A percentile compares a stretch with the other conserved stretches of the same genome.
These are phyloP conservation scores for Oryctolagus cuniculus DNA, from an alignment of 2,113 vertebrate genomes.

Conservation along the genomic window DNA sequence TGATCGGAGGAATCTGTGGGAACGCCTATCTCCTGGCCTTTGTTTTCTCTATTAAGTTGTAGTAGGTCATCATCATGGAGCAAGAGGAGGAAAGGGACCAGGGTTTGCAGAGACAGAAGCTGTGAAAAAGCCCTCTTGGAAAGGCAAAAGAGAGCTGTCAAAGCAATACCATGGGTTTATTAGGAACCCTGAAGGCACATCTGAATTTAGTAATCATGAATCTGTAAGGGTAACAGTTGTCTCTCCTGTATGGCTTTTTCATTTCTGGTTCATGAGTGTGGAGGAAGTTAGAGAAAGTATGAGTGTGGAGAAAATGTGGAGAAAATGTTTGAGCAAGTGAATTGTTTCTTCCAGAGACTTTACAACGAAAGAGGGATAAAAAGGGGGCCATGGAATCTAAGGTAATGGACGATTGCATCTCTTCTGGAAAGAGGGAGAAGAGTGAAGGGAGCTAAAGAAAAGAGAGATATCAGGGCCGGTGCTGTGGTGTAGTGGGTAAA, in stretches of 20 bases:
- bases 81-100: background rate
- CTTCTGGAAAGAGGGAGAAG: conserved; percentile 8
- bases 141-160: background rate
- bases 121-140: background rate
- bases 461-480: background rate
- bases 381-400: background rate
- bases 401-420: background rate
- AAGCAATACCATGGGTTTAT: background rate
- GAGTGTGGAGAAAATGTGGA: background rate
- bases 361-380: background rate
- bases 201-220: background rate
- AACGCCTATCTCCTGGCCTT: background rate
- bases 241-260: background rate
- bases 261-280: background rate
- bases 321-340: background rate
- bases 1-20: background rate
- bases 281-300: background rate
- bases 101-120: background rate
- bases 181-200: background rate
- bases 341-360: conserved; percentile 38
- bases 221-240: background rate
- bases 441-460: background rate
- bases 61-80: background rate
- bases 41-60: background rate
- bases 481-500: too few species aligned